Evolutionary conservation across 2,888 invertebrate species (phyloP).

Genomic region (Drosophila parthenogenetica): DNA sequence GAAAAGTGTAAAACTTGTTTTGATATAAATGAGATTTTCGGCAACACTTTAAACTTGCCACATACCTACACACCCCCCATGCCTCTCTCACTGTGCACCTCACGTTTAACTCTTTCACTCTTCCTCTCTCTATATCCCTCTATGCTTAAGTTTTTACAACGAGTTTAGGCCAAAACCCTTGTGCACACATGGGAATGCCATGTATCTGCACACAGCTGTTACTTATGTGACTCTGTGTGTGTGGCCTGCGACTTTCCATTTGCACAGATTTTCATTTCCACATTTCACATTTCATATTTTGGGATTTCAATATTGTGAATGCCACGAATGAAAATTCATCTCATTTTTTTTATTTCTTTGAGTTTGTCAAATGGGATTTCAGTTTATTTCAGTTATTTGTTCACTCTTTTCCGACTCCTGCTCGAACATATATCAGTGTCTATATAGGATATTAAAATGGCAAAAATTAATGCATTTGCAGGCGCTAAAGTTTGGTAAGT

Average conservation of each 20-base stretch:
- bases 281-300: conserved; percentile 69
- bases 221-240: conserved; percentile 25
- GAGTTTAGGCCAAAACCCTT: conserved; percentile 71
- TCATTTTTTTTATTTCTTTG: conserved; percentile 54
- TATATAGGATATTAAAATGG: conserved; percentile 13
- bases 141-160: conserved; percentile 49
- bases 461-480: conserved; percentile 53
- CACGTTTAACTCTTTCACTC: background rate
- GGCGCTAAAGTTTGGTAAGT: conserved; percentile 40
- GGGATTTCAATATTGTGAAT: conserved; percentile 73
- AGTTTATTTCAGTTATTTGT: conserved; percentile 48
- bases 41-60: conserved; percentile 42
- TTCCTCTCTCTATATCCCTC: background rate
- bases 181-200: conserved; percentile 66
- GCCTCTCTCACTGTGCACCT: no score
- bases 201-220: conserved; percentile 16
- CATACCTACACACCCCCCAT: conserved; percentile 12
- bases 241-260: conserved; percentile 72
- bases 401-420: no score
- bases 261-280: conserved; percentile 69
- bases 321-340: conserved; percentile 70
- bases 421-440: conserved; percentile 20
- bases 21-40: conserved; percentile 59
- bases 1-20: conserved; percentile 64
- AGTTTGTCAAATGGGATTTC: conserved; percentile 69